Percentiles rank a stretch among this genome's conserved stretches.
Conservation (phyloP, 2,113 vertebrate species). For the Gambusia holbrooki region DNA sequence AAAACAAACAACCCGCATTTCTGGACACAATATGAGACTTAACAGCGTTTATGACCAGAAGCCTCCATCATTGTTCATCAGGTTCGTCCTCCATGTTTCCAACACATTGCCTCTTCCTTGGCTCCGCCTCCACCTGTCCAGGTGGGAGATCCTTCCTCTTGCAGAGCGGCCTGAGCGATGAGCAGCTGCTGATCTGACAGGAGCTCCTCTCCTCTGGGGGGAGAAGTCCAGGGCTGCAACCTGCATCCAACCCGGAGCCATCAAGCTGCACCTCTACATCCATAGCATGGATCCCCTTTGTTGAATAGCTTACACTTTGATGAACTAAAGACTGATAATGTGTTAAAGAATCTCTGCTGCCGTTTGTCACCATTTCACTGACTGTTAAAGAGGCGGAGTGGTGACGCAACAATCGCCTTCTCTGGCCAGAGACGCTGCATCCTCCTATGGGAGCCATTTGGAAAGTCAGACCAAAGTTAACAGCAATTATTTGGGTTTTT, state of each 20-base stretch:
- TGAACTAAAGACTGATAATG: slow-evolving; percentile 10
- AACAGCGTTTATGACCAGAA: neutral
- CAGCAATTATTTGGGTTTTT: too few species aligned
- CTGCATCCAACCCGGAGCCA: slow-evolving; percentile 9
- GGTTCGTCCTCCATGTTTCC: slow-evolving; percentile 52
- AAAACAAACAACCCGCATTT: slow-evolving; percentile 21
- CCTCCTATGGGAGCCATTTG: slow-evolving; percentile 5
- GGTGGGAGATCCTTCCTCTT: slow-evolving; percentile 73
- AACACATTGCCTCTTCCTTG: slow-evolving; percentile 73
- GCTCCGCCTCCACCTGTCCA: slow-evolving; percentile 49
- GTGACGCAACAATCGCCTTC: slow-evolving; percentile 37
- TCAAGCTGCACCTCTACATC: slow-evolving; percentile 39
- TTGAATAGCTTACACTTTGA: slow-evolving; percentile 25
- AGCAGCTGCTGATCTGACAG: slow-evolving; percentile 34
- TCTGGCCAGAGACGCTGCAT: slow-evolving; percentile 33
- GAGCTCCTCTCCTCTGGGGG: neutral
- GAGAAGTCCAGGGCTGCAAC: neutral
- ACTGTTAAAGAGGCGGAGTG: slow-evolving; percentile 29
- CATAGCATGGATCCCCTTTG: slow-evolving; percentile 19
- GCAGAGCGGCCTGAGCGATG: slow-evolving; percentile 32
- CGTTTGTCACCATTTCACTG: slow-evolving; percentile 31
- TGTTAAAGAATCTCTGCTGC: slow-evolving; percentile 5
- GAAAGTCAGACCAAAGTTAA: too few species aligned
- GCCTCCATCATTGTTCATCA: slow-evolving; percentile 24
- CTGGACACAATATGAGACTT: neutral